Percentiles rank a stretch among this genome's conserved stretches.
These are phyloP conservation scores for Gracilinanus agilis DNA, from an alignment of 2,113 vertebrate genomes.

Conservation along the genomic window DNA sequence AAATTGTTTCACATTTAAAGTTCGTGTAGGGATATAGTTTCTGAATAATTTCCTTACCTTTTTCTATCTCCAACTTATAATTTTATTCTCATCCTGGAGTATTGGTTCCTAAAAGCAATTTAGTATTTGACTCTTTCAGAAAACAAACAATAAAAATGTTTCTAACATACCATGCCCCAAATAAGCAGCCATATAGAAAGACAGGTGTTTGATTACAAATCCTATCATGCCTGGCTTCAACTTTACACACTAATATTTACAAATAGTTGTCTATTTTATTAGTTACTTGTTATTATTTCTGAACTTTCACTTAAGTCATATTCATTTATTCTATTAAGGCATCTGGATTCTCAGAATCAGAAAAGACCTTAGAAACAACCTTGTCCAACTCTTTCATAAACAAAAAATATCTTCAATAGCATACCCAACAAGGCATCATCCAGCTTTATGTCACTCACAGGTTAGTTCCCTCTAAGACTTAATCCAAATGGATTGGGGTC, in stretches of 20 bases:
- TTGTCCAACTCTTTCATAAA: background rate
- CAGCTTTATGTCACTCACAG: background rate
- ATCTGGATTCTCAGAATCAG: background rate
- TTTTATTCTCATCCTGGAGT: background rate
- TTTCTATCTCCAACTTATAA: conserved; percentile 2
- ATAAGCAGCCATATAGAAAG: background rate
- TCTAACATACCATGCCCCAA: background rate
- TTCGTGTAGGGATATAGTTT: background rate
- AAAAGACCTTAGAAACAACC: background rate
- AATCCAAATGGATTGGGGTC: background rate
- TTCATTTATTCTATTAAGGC: background rate
- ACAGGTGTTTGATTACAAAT: background rate
- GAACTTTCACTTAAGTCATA: background rate
- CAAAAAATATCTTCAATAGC: background rate
- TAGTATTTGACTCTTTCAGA: background rate
- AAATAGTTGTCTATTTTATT: background rate
- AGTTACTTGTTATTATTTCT: background rate
- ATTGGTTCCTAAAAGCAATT: background rate
- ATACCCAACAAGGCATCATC: background rate
- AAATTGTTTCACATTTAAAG: background rate
- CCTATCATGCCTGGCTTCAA: background rate
- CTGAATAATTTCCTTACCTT: conserved; percentile 13
- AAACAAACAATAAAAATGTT: conserved; percentile 4
- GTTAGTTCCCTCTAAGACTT: background rate
- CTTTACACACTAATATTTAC: background rate